Evolutionary conservation across 2,888 invertebrate genomes (phyloP).

Genomic region (Agrotis clavis): DNA sequence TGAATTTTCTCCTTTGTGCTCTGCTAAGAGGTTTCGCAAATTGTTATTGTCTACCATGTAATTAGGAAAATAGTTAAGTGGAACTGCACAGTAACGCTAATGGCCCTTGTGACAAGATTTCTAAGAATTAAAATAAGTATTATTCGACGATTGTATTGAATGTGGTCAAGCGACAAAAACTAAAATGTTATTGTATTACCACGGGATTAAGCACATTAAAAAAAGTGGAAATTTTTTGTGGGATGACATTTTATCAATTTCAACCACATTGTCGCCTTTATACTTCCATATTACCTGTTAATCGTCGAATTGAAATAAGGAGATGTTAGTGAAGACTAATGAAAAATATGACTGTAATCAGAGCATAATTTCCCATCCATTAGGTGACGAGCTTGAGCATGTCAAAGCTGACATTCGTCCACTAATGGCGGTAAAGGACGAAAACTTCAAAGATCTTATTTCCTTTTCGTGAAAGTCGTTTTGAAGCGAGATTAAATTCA

Average conservation of each 20-base stretch:
- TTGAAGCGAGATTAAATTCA: constrained; percentile 62
- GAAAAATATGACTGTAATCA: constrained; percentile 18
- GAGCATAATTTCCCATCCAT: constrained; percentile 42
- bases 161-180: not conserved
- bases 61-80: constrained; percentile 13
- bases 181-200: too few species aligned
- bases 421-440: constrained; percentile 53
- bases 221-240: too few species aligned
- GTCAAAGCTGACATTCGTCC: constrained; percentile 57
- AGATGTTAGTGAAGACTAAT: constrained; percentile 6
- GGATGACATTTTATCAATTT: too few species aligned
- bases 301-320: not conserved
- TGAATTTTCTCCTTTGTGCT: constrained; percentile 13
- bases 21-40: not conserved
- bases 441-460: constrained; percentile 66
- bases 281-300: too few species aligned
- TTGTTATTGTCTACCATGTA: constrained; percentile 8
- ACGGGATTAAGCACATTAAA: too few species aligned
- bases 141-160: not conserved
- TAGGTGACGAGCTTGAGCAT: constrained; percentile 27
- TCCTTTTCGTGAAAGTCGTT: constrained; percentile 65
- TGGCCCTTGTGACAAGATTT: not conserved
- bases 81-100: not conserved
- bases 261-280: too few species aligned
- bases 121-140: not conserved